These are phyloP conservation scores for Spilosoma lubricipeda DNA, from an alignment of 2,888 invertebrate species.

Conservation along the genomic window DNA sequence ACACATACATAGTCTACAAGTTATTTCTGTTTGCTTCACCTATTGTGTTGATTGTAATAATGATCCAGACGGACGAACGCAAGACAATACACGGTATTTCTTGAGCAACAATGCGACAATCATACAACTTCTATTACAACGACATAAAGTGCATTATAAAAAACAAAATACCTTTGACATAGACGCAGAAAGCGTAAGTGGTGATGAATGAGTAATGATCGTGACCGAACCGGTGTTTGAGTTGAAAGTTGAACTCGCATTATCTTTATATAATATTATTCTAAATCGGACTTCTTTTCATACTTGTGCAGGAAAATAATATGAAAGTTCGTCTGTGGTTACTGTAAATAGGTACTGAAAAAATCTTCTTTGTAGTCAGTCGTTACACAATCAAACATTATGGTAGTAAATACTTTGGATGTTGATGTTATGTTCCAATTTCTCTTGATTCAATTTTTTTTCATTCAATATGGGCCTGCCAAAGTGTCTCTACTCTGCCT, in stretches of 20 bases:
- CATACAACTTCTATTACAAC: conserved; percentile 52
- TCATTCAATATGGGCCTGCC: too few species aligned
- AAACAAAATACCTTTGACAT: conserved; percentile 50
- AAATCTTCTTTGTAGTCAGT: background rate
- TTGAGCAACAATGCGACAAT: conserved; percentile 56
- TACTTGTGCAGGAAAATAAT: conserved; percentile 12
- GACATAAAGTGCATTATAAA: conserved; percentile 55
- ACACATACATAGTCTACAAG: conserved; percentile 23
- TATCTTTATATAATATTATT: conserved; percentile 25
- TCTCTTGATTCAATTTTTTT: background rate
- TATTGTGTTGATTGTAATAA: conserved; percentile 44
- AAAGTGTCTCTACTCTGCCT: too few species aligned
- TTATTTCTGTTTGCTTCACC: conserved; percentile 44
- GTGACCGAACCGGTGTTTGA: conserved; percentile 38
- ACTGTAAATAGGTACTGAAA: too few species aligned
- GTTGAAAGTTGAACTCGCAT: conserved; percentile 47
- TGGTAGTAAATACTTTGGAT: background rate
- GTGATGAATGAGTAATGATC: conserved; percentile 58
- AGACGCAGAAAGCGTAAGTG: conserved; percentile 45
- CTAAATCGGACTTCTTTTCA: conserved; percentile 10
- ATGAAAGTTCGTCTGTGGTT: background rate
- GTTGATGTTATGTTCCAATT: background rate
- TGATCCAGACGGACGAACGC: conserved; percentile 33
- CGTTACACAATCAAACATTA: background rate
- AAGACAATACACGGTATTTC: conserved; percentile 51